Evolutionary conservation across 2,797 vertebrate species (phyloP), one percentile per base, ranked within the genome.

Genomic region (Leptodactylus fallax): DNA sequence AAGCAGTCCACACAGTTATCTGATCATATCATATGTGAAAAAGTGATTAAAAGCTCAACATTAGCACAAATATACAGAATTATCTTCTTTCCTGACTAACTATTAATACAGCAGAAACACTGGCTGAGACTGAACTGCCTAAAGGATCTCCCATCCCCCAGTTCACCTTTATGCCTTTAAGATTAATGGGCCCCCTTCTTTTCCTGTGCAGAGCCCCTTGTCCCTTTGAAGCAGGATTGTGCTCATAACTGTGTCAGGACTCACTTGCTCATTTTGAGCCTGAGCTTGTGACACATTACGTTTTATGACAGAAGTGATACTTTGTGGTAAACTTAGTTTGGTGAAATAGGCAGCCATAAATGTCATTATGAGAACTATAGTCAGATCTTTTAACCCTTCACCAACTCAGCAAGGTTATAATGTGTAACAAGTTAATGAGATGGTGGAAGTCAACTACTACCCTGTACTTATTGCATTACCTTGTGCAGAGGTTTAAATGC

Each of bases 261-360:
- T 69, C 23, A 4, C 82, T 83, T 80, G 90, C 94, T 92, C 65
- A 92, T 94, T 94, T 93, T 93, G 85, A 77, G 92, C 89, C 90
- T 90, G 79, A 87, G 12, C 71, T 92, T 92, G 79, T 89, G 92
- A 91, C 91, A 91, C 36, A 36, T 36, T 36, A 36, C 36, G 36
- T 36, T 36, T 53, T 53, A 53, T 53, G 11, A 53, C 53, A 53
- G 3, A 11, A 53, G 53, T 53, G 10, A 53, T 53, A 53, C 10
- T 53, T 53, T 53, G 36, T 36, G 36, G 36, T 36, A 36, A 36
- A 36, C 36, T 36, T 36, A 36, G 36, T 36, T 36, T 36, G 36
- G 36, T 36, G 36, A 36, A 36, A 36, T 36, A 36, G 36, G 36
- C 36, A 4, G 36, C 36, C 36, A 36, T 36, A 36, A 36, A 36